phyloP scores from a whole-genome alignment of 2,888 invertebrate genomes.

The Spisula subtruncata region DNA sequence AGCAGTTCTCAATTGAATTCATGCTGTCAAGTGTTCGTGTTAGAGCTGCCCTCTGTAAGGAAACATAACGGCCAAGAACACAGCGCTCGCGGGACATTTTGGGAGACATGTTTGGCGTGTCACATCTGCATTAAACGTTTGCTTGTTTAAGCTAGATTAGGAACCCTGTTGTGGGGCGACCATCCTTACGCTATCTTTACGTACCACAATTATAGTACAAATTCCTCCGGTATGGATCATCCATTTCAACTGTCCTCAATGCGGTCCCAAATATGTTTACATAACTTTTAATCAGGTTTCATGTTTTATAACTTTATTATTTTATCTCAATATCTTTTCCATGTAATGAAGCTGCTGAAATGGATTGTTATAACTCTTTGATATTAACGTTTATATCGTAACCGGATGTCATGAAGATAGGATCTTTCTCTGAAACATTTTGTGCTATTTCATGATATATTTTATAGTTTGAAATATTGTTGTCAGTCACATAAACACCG shows the following conservation, averaged over 20 bases:
- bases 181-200: not conserved
- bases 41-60: no score
- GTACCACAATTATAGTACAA: no score
- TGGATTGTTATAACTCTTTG: no score
- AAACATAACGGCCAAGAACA: no score
- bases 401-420: not conserved
- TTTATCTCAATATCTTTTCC: not conserved
- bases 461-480: not conserved
- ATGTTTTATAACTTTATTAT: not conserved
- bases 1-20: no score
- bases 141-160: not conserved
- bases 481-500: not conserved
- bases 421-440: not conserved
- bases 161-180: not conserved
- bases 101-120: no score
- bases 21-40: no score
- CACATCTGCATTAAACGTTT: no score
- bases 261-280: not conserved
- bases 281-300: not conserved
- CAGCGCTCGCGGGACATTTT: no score
- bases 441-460: not conserved
- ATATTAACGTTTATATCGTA: not conserved
- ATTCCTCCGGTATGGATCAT: no score
- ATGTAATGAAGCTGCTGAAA: no score
- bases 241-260: not conserved